Percentiles rank a stretch among this genome's conserved stretches.
These are phyloP conservation scores for Tachina grossa DNA, from an alignment of 2,888 invertebrate species.

Conservation along the genomic window DNA sequence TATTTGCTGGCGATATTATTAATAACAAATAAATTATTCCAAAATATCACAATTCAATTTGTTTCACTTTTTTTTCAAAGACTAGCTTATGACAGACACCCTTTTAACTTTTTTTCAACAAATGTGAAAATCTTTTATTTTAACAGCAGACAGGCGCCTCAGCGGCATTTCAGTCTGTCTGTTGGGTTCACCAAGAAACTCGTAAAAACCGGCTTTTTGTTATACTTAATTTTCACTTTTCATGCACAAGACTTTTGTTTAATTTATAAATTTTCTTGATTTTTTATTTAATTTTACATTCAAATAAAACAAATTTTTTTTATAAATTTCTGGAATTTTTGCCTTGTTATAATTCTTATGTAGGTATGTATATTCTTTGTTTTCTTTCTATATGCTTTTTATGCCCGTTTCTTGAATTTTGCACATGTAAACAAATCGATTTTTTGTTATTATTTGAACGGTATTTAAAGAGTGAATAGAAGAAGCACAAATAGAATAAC, in stretches of 20 bases:
- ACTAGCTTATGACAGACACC: not conserved
- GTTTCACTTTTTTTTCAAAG: not conserved
- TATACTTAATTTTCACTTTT: constrained; percentile 3
- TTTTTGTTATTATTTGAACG: constrained; percentile 67
- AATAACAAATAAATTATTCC: not conserved
- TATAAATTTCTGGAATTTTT: not conserved
- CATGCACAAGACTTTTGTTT: not conserved
- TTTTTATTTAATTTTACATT: not conserved
- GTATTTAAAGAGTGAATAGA: constrained; percentile 20
- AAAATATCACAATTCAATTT: not conserved
- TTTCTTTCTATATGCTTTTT: constrained; percentile 19
- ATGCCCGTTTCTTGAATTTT: constrained; percentile 41
- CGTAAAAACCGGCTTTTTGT: constrained; percentile 59
- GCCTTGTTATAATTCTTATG: not conserved
- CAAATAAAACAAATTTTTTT: not conserved
- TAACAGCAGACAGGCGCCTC: constrained; percentile 58
- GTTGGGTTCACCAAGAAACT: constrained; percentile 27
- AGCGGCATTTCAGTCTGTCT: constrained; percentile 4
- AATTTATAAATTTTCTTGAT: not conserved
- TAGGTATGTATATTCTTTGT: constrained; percentile 30
- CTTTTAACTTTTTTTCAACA: not conserved
- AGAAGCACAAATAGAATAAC: not conserved
- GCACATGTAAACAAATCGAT: constrained; percentile 73
- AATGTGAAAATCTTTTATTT: not conserved
- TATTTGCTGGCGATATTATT: not conserved